A percentile compares a stretch with the other conserved stretches of the same genome.
Conservation (phyloP, 2,888 invertebrate species). For the Bembecia ichneumoniformis region DNA sequence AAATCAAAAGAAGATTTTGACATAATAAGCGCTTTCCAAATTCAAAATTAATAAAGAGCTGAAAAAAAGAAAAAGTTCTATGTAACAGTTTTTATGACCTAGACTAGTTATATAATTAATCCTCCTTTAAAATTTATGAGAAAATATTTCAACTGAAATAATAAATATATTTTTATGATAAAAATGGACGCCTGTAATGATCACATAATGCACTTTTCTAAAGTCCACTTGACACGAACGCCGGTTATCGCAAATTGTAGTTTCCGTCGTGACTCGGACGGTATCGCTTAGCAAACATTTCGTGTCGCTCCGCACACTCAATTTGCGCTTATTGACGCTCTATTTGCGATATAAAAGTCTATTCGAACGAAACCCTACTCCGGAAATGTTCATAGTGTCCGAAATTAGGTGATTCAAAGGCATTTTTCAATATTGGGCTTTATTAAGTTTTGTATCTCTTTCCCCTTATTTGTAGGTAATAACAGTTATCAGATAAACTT, state of each 20-base stretch:
- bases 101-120: too few relatives aligned
- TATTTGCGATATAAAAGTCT: slow-evolving; percentile 23
- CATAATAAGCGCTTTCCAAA: too few relatives aligned
- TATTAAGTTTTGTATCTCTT: too few relatives aligned
- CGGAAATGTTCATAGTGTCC: neutral
- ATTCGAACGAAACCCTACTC: neutral
- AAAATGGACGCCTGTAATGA: neutral
- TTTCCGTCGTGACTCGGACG: slow-evolving; percentile 19
- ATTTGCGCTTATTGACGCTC: slow-evolving; percentile 39
- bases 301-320: slow-evolving; percentile 31
- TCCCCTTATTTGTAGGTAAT: too few relatives aligned
- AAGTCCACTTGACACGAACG: neutral
- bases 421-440: too few relatives aligned
- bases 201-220: neutral
- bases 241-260: neutral
- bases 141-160: too few relatives aligned
- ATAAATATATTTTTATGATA: neutral
- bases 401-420: neutral
- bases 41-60: too few relatives aligned
- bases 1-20: too few relatives aligned
- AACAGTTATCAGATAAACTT: too few relatives aligned
- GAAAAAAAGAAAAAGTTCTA: too few relatives aligned
- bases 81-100: too few relatives aligned
- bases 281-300: slow-evolving; percentile 35
- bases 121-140: too few relatives aligned